Evolutionary conservation across 2,797 vertebrate genomes (phyloP).

Genomic region (Prionace glauca): DNA sequence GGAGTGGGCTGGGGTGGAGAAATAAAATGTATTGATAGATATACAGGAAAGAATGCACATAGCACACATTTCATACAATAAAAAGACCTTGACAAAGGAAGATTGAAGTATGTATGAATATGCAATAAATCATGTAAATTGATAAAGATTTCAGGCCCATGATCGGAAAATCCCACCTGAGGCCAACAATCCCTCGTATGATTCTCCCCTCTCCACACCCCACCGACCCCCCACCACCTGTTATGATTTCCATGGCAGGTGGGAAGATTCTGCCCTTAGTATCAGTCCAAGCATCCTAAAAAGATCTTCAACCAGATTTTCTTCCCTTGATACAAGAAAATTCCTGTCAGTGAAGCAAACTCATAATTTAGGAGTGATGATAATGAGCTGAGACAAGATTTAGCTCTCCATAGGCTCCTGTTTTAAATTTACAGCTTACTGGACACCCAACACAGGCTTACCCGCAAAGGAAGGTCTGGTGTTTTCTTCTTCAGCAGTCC

Average conservation of each 20-base stretch:
- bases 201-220: too few species aligned
- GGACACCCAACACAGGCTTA: too few species aligned
- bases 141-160: not conserved
- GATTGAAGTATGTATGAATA: not conserved
- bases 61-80: not conserved
- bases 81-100: too few species aligned
- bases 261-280: too few species aligned
- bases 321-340: not conserved
- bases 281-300: not conserved
- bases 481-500: too few species aligned
- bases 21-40: not conserved
- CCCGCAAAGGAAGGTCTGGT: too few species aligned
- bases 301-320: not conserved
- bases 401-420: not conserved
- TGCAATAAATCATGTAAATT: not conserved
- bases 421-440: not conserved
- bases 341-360: not conserved
- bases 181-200: too few species aligned
- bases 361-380: not conserved
- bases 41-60: not conserved
- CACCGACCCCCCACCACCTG: too few species aligned
- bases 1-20: not conserved
- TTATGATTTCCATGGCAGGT: too few species aligned
- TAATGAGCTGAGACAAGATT: not conserved
- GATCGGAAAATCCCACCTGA: too few species aligned